phyloP scores from a whole-genome alignment of 2,797 vertebrate species.

The Eutrigla gurnardus region DNA sequence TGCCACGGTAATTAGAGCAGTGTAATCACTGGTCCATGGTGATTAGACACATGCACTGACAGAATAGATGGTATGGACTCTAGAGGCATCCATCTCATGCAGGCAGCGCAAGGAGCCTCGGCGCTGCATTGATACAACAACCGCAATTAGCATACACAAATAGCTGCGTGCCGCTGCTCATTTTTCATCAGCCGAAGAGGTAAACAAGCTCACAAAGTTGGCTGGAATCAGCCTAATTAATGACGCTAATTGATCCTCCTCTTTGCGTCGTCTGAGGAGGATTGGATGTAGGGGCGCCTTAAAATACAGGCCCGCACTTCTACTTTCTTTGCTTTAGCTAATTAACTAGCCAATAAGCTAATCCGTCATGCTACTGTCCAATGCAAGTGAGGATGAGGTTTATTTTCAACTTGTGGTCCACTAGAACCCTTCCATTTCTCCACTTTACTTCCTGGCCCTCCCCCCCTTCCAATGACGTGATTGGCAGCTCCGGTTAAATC shows the following conservation, averaged over 20 bases:
- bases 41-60: constrained; percentile 56
- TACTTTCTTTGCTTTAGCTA: not conserved
- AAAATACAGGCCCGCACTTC: not conserved
- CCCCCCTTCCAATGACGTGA: constrained; percentile 41
- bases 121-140: constrained; percentile 59
- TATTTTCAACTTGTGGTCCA: not conserved
- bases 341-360: not conserved
- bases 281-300: not conserved
- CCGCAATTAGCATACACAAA: constrained; percentile 76
- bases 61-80: constrained; percentile 56
- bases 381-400: too few species aligned
- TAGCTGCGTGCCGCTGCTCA: constrained; percentile 43
- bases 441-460: constrained; percentile 44
- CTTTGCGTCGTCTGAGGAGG: constrained; percentile 29
- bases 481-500: constrained; percentile 62
- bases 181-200: constrained; percentile 73
- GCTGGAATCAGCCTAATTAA: constrained; percentile 71
- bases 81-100: constrained; percentile 63
- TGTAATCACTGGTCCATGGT: constrained; percentile 55
- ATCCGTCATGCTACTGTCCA: not conserved
- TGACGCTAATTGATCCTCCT: constrained; percentile 65
- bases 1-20: constrained; percentile 60
- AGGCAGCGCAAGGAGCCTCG: constrained; percentile 32
- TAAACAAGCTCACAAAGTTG: constrained; percentile 70
- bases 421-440: constrained; percentile 17